Percentiles rank a stretch among this genome's conserved stretches.
Conservation (phyloP, 2,888 invertebrate species). For the Zaprionus lineosus region DNA sequence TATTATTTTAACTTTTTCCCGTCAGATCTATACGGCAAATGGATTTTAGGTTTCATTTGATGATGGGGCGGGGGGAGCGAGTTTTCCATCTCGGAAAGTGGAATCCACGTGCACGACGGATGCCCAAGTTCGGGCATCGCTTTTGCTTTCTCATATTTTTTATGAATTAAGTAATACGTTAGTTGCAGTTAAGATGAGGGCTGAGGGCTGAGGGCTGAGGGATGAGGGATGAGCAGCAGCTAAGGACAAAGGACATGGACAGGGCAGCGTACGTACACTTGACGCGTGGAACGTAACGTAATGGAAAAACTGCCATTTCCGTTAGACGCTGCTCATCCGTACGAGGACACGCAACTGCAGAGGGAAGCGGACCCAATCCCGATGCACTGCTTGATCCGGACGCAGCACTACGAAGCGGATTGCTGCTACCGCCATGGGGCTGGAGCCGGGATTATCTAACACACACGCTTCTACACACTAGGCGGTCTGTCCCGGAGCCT, state of each 20-base stretch:
- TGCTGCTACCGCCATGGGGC: too few species aligned
- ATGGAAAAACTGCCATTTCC: conserved; percentile 76
- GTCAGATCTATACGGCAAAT: conserved; percentile 48
- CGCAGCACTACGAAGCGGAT: too few species aligned
- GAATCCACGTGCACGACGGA: conserved; percentile 10
- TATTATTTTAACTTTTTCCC: conserved; percentile 56
- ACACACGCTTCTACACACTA: conserved; percentile 7
- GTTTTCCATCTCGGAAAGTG: too few species aligned
- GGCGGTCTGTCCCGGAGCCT: conserved; percentile 16
- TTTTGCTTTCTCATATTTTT: conserved; percentile 51
- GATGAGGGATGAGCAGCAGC: neutral
- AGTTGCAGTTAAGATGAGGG: too few species aligned
- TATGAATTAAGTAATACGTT: conserved; percentile 72
- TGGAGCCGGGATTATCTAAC: conserved; percentile 16
- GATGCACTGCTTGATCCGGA: too few species aligned
- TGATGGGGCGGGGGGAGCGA: too few species aligned
- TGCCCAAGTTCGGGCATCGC: too few species aligned
- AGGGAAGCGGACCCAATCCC: too few species aligned
- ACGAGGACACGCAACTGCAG: too few species aligned
- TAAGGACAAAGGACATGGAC: neutral
- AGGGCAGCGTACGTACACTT: conserved; percentile 35
- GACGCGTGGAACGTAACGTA: conserved; percentile 48
- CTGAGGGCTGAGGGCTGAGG: too few species aligned
- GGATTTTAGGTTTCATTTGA: conserved; percentile 69
- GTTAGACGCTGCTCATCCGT: conserved; percentile 57